Percentiles rank a stretch among this genome's conserved stretches.
Conservation (phyloP, 1,140 invertebrate species). For the Achatina immaculata region DNA sequence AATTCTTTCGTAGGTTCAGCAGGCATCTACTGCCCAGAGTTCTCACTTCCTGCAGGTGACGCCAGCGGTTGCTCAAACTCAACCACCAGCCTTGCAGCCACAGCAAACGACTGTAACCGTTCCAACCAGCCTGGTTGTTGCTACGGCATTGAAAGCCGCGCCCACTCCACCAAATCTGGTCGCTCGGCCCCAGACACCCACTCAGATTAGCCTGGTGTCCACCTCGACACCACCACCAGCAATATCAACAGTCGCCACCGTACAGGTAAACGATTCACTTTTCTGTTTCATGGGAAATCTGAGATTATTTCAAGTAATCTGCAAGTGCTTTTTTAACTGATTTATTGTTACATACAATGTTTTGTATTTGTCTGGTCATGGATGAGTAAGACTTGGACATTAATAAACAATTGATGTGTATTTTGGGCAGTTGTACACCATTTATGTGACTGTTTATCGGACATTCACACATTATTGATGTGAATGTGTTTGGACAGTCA, state of each 20-base stretch:
- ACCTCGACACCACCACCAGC: constrained; percentile 31
- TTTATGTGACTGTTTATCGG: too few relatives aligned
- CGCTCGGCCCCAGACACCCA: constrained; percentile 32
- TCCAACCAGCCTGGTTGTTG: constrained; percentile 12
- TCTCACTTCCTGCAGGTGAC: constrained; percentile 26
- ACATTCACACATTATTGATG: too few relatives aligned
- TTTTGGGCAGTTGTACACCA: too few relatives aligned
- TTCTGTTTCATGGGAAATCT: neutral
- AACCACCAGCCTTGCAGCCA: neutral
- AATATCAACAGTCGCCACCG: constrained; percentile 11
- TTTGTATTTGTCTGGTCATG: too few relatives aligned
- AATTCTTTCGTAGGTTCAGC: constrained; percentile 25
- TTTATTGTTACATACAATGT: too few relatives aligned
- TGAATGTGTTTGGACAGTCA: too few relatives aligned
- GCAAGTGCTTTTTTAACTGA: too few relatives aligned
- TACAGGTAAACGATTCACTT: constrained; percentile 21
- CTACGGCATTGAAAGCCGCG: constrained; percentile 37
- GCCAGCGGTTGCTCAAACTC: neutral
- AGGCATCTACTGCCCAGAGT: constrained; percentile 2
- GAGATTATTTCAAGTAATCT: too few relatives aligned
- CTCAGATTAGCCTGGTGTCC: constrained; percentile 39
- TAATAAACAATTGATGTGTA: too few relatives aligned
- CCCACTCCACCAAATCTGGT: constrained; percentile 43
- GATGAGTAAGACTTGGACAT: too few relatives aligned
- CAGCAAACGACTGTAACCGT: constrained; percentile 31